phyloP scores from a whole-genome alignment of 1,140 invertebrate species.

The Megalonaias nervosa region DNA sequence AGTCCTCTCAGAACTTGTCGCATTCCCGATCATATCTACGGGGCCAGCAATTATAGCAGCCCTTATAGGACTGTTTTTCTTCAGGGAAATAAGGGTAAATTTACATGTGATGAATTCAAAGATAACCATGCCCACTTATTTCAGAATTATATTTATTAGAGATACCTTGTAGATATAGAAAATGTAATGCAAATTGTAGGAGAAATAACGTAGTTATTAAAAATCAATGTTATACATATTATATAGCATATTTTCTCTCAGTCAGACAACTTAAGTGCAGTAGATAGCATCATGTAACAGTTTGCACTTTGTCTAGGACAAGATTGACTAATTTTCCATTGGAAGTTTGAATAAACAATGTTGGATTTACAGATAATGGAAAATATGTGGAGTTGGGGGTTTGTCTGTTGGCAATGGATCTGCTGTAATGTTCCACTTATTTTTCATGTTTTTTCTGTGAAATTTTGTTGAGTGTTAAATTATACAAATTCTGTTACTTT shows the following conservation, averaged over 20 bases:
- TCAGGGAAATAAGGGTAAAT: conserved; percentile 64
- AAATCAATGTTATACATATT: not conserved
- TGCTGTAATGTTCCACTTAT: too few species aligned
- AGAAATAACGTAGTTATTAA: not conserved
- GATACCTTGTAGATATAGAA: not conserved
- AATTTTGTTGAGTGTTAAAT: too few species aligned
- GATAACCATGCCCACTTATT: not conserved
- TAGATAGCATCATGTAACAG: too few species aligned
- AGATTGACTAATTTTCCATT: too few species aligned
- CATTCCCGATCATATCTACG: conserved; percentile 71
- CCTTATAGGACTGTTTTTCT: conserved; percentile 60
- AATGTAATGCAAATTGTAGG: not conserved
- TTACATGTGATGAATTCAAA: not conserved
- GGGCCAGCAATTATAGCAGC: conserved; percentile 62
- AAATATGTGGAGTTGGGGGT: too few species aligned
- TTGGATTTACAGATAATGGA: too few species aligned
- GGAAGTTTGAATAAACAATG: too few species aligned
- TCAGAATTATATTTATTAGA: not conserved
- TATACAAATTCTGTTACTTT: too few species aligned
- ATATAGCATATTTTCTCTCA: not conserved
- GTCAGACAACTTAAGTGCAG: too few species aligned
- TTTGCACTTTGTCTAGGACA: too few species aligned
- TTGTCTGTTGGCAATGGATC: too few species aligned
- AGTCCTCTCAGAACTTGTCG: conserved; percentile 68
- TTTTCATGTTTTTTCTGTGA: too few species aligned